phyloP scores from a whole-genome alignment of 2,888 invertebrate species.

The Pheosia gnoma region DNA sequence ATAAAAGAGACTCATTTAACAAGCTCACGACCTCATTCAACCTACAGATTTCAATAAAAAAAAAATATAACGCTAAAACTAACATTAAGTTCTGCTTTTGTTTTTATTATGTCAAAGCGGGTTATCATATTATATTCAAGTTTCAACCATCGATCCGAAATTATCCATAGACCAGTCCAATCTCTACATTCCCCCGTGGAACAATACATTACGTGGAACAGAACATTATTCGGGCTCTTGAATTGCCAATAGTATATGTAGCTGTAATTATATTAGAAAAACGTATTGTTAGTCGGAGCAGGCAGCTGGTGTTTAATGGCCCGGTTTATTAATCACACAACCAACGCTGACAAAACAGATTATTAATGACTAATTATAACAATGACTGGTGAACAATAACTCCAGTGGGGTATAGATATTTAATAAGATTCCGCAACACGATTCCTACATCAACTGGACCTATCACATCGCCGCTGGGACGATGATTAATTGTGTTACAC shows the following conservation, averaged over 20 bases:
- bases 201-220: no score
- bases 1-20: no score
- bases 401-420: constrained; percentile 62
- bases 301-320: constrained; percentile 48
- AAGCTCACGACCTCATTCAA: no score
- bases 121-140: no score
- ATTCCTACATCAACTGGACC: constrained; percentile 67
- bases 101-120: no score
- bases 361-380: constrained; percentile 77
- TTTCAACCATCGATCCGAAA: no score
- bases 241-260: neutral
- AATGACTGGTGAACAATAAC: constrained; percentile 74
- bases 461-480: constrained; percentile 70
- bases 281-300: constrained; percentile 31
- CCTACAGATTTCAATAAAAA: no score
- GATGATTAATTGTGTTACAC: constrained; percentile 71
- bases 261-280: constrained; percentile 26
- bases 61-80: no score
- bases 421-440: constrained; percentile 76
- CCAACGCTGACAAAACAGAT: constrained; percentile 64
- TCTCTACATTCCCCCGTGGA: neutral
- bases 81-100: no score
- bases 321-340: constrained; percentile 62
- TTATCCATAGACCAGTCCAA: neutral
- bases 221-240: neutral